Percentiles rank a stretch among this genome's conserved stretches.
Evolutionary conservation across 2,797 vertebrate species (phyloP).

Genomic region (Arrhamphus sclerolepis): DNA sequence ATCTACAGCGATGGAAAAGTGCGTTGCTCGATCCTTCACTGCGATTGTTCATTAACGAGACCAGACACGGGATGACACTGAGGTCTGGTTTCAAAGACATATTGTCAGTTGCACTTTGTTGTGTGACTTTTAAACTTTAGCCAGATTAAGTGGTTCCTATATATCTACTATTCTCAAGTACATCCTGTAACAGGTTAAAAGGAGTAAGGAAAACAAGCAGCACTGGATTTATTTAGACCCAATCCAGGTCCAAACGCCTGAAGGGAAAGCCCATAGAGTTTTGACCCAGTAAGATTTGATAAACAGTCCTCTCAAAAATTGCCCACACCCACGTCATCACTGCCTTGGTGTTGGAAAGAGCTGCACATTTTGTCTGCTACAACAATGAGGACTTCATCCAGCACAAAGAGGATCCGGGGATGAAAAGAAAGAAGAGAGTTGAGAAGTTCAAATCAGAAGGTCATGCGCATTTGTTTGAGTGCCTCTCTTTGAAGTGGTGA

Average conservation of each 20-base stretch:
- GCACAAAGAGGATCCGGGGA: constrained; percentile 34
- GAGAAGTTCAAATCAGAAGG: constrained; percentile 46
- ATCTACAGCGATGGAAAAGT: constrained; percentile 50
- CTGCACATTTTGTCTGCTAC: constrained; percentile 7
- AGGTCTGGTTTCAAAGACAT: too few relatives aligned
- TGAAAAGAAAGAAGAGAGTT: constrained; percentile 40
- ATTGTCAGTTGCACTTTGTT: constrained; percentile 1
- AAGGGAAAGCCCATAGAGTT: constrained; percentile 9
- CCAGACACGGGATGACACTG: too few relatives aligned
- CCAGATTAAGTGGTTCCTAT: constrained; percentile 11
- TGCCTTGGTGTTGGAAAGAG: background rate
- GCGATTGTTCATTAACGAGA: constrained; percentile 8
- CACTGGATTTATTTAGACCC: background rate
- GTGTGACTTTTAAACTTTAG: constrained; percentile 25
- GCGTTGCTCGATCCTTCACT: constrained; percentile 43
- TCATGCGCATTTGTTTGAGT: constrained; percentile 40
- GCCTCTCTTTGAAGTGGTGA: constrained; percentile 47
- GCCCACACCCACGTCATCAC: too few relatives aligned
- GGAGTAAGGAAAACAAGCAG: constrained; percentile 16
- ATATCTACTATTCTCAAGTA: background rate
- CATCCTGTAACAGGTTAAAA: constrained; percentile 26
- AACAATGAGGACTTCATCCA: constrained; percentile 23
- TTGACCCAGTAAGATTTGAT: constrained; percentile 25
- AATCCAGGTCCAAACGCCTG: too few relatives aligned
- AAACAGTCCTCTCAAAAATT: background rate